Percentiles rank a stretch among this genome's conserved stretches.
phyloP scores from a whole-genome alignment of 2,888 invertebrate species.

The Ecliptopera silaceata region DNA sequence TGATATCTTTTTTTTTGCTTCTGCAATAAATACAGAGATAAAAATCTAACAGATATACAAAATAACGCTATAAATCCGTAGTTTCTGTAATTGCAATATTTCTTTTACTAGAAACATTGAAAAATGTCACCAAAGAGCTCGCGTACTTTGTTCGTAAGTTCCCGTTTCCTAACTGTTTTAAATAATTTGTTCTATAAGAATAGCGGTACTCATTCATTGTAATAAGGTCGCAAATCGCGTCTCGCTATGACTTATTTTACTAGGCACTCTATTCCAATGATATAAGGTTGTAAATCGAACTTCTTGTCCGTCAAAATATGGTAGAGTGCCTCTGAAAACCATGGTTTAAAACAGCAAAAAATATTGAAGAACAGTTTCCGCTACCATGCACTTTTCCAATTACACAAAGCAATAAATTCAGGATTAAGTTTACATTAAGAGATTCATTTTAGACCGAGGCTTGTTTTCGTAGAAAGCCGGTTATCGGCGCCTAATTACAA shows the following conservation, averaged over 20 bases:
- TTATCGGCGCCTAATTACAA: neutral
- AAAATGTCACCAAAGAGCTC: neutral
- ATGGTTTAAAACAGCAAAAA: neutral
- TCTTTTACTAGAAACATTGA: neutral
- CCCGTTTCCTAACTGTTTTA: neutral
- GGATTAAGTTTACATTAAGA: constrained; percentile 32
- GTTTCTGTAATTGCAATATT: neutral
- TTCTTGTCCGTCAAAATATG: too few species aligned
- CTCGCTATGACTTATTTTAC: too few species aligned
- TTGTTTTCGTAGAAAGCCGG: neutral
- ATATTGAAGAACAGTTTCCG: constrained; percentile 12
- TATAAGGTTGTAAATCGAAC: neutral
- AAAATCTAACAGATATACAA: too few species aligned
- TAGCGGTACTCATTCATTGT: neutral
- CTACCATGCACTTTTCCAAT: constrained; percentile 26
- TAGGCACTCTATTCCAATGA: neutral
- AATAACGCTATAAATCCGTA: too few species aligned
- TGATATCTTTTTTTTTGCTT: neutral
- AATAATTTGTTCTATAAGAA: neutral
- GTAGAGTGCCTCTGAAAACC: neutral
- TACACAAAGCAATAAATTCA: constrained; percentile 32
- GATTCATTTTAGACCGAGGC: constrained; percentile 26
- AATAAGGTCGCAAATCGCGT: neutral
- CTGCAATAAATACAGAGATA: neutral
- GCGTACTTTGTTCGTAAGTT: neutral